A percentile compares a stretch with the other conserved stretches of the same genome.
These are phyloP conservation scores for Megalops cyprinoides DNA, from an alignment of 2,797 vertebrate genomes.

Conservation along the genomic window DNA sequence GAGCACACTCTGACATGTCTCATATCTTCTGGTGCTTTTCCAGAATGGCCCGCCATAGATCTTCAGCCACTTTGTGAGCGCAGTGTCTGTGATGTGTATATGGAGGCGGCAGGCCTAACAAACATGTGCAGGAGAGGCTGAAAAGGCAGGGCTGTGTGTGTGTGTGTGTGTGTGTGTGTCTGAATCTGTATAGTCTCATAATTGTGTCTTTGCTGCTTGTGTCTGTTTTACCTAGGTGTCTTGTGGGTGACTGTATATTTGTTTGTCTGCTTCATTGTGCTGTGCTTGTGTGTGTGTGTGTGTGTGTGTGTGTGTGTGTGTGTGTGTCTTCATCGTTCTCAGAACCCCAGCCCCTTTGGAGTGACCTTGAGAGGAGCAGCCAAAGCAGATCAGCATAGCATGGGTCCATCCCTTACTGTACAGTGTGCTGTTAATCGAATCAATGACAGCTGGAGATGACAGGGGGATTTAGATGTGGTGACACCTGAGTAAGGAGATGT, in stretches of 20 bases:
- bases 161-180: not conserved
- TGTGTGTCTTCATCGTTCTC: not conserved
- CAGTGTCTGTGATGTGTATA: not conserved
- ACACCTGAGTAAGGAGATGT: not conserved
- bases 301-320: not conserved
- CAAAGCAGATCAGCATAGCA: not conserved
- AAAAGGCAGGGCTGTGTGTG: not conserved
- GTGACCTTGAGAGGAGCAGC: slow-evolving; percentile 26
- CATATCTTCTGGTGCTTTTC: not conserved
- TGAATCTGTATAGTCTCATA: not conserved
- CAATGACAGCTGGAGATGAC: slow-evolving; percentile 18
- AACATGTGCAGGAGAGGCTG: not conserved
- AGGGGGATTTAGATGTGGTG: slow-evolving; percentile 22
- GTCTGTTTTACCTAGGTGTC: not conserved
- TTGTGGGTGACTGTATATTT: not conserved
- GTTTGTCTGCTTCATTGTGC: not conserved
- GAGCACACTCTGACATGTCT: not conserved
- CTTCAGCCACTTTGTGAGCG: not conserved
- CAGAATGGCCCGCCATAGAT: not conserved
- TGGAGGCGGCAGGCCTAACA: not conserved
- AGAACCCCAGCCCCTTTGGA: not conserved
- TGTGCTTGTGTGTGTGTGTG: not conserved
- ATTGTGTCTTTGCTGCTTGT: not conserved
- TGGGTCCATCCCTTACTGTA: slow-evolving; percentile 12
- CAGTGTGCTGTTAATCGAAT: slow-evolving; percentile 32